Evolutionary conservation across 1,140 invertebrate genomes (phyloP), one percentile per base, ranked within the genome.

Genomic region (Zaprionus kolodkinae): DNA sequence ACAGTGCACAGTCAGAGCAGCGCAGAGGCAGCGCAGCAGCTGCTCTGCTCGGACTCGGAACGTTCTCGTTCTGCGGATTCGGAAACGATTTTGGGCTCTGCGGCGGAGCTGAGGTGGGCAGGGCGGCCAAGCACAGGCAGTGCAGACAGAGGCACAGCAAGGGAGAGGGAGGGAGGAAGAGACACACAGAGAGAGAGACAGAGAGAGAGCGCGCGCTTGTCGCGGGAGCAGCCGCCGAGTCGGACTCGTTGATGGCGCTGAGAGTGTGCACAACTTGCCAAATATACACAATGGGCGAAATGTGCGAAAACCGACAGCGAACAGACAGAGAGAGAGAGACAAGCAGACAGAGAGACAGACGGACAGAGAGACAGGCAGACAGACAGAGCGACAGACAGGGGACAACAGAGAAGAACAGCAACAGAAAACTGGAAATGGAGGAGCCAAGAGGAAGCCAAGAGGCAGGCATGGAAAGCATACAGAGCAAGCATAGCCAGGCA

Each of bases 401-500:
- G 17, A 52, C 62, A 30, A 54, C 76, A 61, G 52, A 33, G n/a
- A 25, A 21, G 21, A 21, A 21, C 21, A 21, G 21, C 64, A 48
- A 74, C 67, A 78, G 36, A 83, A 76, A 88, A 88, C 83, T 86
- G 84, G 82, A 79, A 83, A 79, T 83, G 57, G 79, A 88, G 84
- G 73, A 88, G 76, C 83, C 35, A 48, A 25, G 40, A 27, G 40
- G n/a, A 13, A 43, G 40, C n/a, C 40, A 48, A 73, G 21, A 1
- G 61, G 79, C 76, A 76, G 65, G 50, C 69, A 73, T 63, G 78
- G 80, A 71, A 70, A 63, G 72, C 69, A 43, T 12, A 25, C 45
- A 50, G n/a, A 45, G 45, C 17, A 12, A 50, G 45, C 43, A 63
- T 21, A 65, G 60, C 60, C 21, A 65, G 60, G 60, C 35, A 45